phyloP scores from a whole-genome alignment of 2,888 invertebrate genomes.

The Cantharis flavilabris region DNA sequence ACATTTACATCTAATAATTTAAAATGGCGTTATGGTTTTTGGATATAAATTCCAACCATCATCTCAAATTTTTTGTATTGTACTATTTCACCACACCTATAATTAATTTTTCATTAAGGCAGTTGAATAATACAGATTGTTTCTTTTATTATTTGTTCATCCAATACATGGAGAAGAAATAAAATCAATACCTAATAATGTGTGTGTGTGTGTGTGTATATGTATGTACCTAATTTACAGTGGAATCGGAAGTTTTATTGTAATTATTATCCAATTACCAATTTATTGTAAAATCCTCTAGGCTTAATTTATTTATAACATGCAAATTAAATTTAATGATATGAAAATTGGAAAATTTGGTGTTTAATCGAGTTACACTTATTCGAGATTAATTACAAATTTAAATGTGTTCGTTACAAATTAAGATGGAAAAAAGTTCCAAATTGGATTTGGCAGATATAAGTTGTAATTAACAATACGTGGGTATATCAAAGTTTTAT shows the following conservation, averaged over 20 bases:
- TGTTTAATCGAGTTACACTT: not conserved
- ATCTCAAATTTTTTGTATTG: not conserved
- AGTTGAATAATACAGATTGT: not conserved
- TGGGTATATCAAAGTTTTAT: not conserved
- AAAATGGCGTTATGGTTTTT: constrained; percentile 4
- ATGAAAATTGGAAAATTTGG: not conserved
- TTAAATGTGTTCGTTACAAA: not conserved
- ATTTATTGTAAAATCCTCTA: not conserved
- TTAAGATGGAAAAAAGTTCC: not conserved
- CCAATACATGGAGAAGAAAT: not conserved
- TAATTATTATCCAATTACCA: not conserved
- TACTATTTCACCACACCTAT: not conserved
- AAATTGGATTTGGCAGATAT: not conserved
- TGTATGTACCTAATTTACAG: not conserved
- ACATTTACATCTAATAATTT: constrained; percentile 1
- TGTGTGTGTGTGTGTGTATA: no score
- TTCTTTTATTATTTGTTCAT: not conserved
- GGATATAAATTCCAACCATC: constrained; percentile 1
- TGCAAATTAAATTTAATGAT: not conserved
- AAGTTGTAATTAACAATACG: not conserved
- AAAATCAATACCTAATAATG: not conserved
- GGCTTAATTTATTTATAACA: not conserved
- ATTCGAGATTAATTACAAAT: not conserved
- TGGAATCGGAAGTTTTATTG: not conserved
- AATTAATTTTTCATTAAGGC: not conserved